Evolutionary conservation across 2,888 invertebrate species (phyloP).

Genomic region (Lasioglossum malachurum): DNA sequence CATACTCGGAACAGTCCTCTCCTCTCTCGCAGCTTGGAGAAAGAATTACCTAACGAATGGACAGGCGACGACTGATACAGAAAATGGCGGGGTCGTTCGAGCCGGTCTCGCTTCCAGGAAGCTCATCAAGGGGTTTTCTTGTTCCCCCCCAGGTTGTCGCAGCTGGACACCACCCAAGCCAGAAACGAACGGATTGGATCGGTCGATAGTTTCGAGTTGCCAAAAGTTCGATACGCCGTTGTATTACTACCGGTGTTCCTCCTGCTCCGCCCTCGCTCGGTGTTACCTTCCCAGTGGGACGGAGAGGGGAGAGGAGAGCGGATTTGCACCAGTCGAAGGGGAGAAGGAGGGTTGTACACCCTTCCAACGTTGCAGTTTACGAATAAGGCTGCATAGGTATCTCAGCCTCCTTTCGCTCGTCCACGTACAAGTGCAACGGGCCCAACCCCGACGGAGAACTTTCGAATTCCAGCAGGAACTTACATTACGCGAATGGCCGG

Average conservation of each 20-base stretch:
- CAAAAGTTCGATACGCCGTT: constrained; percentile 75
- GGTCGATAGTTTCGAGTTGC: constrained; percentile 75
- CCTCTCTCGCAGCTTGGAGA: background rate
- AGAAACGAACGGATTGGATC: constrained; percentile 56
- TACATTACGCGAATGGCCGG: constrained; percentile 70
- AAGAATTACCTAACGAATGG: constrained; percentile 1
- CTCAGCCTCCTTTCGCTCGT: constrained; percentile 14
- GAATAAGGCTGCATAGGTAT: constrained; percentile 34
- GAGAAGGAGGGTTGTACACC: background rate
- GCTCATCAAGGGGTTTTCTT: constrained; percentile 61
- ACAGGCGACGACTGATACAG: constrained; percentile 42
- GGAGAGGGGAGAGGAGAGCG: background rate
- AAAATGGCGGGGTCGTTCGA: constrained; percentile 32
- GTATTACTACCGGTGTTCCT: constrained; percentile 47
- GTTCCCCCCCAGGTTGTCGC: constrained; percentile 35
- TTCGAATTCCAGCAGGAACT: constrained; percentile 74
- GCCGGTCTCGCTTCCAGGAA: constrained; percentile 54
- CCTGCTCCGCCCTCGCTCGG: constrained; percentile 20
- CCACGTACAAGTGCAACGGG: constrained; percentile 17
- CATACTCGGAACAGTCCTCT: background rate
- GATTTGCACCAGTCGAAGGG: constrained; percentile 1
- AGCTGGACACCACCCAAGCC: constrained; percentile 67
- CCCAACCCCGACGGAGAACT: constrained; percentile 57
- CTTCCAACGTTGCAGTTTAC: constrained; percentile 37
- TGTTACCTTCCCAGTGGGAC: background rate